phyloP scores from a whole-genome alignment of 2,888 invertebrate genomes.

The Harmothoe impar region DNA sequence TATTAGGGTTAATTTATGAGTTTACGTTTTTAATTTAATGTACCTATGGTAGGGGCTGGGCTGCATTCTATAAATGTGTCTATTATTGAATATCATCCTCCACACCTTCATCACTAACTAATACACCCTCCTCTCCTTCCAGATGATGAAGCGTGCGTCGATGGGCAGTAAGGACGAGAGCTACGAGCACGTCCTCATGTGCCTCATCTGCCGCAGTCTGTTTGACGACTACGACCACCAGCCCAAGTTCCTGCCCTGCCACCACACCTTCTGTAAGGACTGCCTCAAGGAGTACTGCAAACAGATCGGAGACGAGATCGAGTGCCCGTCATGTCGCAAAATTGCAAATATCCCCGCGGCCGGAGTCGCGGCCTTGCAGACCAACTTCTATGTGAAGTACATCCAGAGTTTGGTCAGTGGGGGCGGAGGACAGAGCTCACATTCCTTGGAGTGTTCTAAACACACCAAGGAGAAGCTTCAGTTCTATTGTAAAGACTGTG shows the following conservation, averaged over 20 bases:
- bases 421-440: slow-evolving; percentile 31
- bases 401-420: slow-evolving; percentile 72
- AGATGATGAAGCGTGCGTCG: slow-evolving; percentile 62
- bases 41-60: no score
- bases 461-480: slow-evolving; percentile 63
- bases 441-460: slow-evolving; percentile 64
- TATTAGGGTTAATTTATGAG: no score
- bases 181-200: slow-evolving; percentile 74
- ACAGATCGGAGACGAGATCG: slow-evolving; percentile 73
- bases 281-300: slow-evolving; percentile 78
- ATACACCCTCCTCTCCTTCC: background rate
- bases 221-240: slow-evolving; percentile 81
- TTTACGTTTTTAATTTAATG: no score
- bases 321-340: slow-evolving; percentile 73
- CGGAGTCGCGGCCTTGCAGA: slow-evolving; percentile 72
- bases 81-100: no score
- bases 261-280: slow-evolving; percentile 83
- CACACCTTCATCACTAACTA: no score
- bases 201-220: slow-evolving; percentile 81
- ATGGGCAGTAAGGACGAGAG: slow-evolving; percentile 66
- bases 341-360: slow-evolving; percentile 72
- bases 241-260: slow-evolving; percentile 83
- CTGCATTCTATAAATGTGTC: no score
- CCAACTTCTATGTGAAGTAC: slow-evolving; percentile 74
- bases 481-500: slow-evolving; percentile 66